phyloP scores from a whole-genome alignment of 2,888 invertebrate genomes.

The Cephus nigrinus region DNA sequence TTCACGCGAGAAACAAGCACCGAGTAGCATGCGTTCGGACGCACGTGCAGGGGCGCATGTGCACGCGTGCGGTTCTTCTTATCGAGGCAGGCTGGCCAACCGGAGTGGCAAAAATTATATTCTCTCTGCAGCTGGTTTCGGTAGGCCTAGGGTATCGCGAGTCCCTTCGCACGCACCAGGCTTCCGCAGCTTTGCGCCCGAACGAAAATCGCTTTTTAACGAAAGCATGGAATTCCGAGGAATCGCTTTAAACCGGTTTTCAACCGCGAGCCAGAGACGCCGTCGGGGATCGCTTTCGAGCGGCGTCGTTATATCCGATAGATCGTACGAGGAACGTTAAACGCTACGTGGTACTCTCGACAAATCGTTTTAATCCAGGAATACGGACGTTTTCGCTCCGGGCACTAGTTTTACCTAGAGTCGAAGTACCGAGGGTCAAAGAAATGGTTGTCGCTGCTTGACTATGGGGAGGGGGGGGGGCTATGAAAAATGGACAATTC shows the following conservation, averaged over 20 bases:
- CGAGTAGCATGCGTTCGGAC: not conserved
- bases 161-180: not conserved
- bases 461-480: not conserved
- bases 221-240: conserved; percentile 32
- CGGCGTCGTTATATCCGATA: not conserved
- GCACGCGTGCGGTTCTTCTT: not conserved
- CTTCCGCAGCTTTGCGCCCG: not conserved
- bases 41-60: not conserved
- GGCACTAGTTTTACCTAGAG: not conserved
- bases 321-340: not conserved
- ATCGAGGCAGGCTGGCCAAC: not conserved
- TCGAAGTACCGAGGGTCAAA: not conserved
- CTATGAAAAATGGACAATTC: not conserved
- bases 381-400: not conserved
- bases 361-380: not conserved
- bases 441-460: not conserved
- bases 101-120: not conserved
- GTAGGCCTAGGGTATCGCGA: not conserved
- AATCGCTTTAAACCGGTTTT: conserved; percentile 34
- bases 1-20: conserved; percentile 2
- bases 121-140: not conserved
- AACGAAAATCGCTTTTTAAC: conserved; percentile 34
- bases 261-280: conserved; percentile 10
- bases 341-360: not conserved
- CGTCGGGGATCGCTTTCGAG: not conserved